Evolutionary conservation across 1,140 invertebrate genomes (phyloP).

Genomic region (Theocolax elegans): DNA sequence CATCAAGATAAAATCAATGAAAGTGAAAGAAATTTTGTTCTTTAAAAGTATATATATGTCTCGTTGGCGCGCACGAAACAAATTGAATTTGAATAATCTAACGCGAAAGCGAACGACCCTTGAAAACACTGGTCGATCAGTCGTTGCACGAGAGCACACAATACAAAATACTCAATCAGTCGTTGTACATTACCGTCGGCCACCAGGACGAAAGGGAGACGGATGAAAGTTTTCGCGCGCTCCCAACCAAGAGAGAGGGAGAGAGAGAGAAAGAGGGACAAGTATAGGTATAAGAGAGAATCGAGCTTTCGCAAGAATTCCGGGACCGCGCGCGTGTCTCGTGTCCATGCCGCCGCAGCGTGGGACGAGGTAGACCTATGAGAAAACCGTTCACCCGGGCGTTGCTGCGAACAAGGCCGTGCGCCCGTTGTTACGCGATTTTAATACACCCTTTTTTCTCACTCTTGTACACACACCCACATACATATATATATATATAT

Average conservation of each 20-base stretch:
- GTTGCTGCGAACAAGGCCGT: constrained; percentile 16
- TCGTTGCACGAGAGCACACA: no score
- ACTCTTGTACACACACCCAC: constrained; percentile 4
- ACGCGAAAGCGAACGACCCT: no score
- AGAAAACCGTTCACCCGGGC: constrained; percentile 38
- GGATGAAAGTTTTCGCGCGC: not conserved
- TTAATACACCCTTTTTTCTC: constrained; percentile 33
- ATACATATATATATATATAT: no score
- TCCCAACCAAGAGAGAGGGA: not conserved
- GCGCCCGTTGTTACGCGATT: constrained; percentile 30
- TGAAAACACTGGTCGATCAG: no score
- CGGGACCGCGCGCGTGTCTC: constrained; percentile 34
- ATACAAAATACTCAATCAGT: constrained; percentile 12
- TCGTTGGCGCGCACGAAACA: no score
- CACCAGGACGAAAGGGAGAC: not conserved
- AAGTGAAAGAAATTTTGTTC: no score
- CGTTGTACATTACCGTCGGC: not conserved
- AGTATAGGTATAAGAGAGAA: not conserved
- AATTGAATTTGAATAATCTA: no score
- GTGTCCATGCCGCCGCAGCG: constrained; percentile 40
- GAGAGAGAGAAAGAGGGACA: not conserved
- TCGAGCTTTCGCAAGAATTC: constrained; percentile 41
- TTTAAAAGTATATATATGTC: no score
- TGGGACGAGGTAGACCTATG: constrained; percentile 45
- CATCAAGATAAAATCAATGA: no score